Evolutionary conservation across 2,888 invertebrate genomes (phyloP).

Genomic region (Papilio protenor): DNA sequence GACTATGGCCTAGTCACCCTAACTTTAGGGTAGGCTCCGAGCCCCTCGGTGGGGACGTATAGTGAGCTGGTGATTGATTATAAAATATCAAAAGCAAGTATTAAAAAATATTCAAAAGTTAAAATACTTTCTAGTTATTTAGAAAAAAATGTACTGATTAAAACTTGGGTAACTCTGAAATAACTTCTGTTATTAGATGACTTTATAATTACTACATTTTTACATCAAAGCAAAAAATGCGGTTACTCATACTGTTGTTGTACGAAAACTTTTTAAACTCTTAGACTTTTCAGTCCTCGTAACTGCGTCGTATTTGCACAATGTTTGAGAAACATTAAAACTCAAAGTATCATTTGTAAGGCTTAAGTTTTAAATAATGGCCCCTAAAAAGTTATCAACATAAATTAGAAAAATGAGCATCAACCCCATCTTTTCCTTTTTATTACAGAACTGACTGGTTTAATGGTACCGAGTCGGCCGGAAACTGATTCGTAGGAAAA

Average conservation of each 20-base stretch:
- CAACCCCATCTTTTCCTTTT: constrained; percentile 16
- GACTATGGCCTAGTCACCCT: too few species aligned
- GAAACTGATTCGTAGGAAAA: background rate
- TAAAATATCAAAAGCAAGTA: background rate
- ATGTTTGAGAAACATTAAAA: constrained; percentile 38
- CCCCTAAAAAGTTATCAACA: constrained; percentile 16
- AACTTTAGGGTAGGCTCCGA: too few species aligned
- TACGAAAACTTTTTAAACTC: constrained; percentile 32
- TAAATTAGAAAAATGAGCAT: constrained; percentile 9
- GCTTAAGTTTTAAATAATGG: constrained; percentile 21
- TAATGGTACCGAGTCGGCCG: background rate
- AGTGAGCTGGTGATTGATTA: too few species aligned
- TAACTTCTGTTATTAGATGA: constrained; percentile 13
- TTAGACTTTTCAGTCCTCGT: constrained; percentile 37
- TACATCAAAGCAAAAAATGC: constrained; percentile 38
- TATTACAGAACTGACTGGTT: constrained; percentile 8
- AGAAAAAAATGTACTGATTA: constrained; percentile 10
- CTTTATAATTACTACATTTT: constrained; percentile 37
- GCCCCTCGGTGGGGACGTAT: too few species aligned
- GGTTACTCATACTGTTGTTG: constrained; percentile 30
- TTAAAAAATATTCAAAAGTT: background rate
- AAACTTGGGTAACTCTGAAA: constrained; percentile 18
- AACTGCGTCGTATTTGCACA: constrained; percentile 39
- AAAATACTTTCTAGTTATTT: background rate
- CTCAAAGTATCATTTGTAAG: constrained; percentile 32